Conservation (phyloP, 2,797 vertebrate genomes). For the Melanotaenia parkinsoni region DNA sequence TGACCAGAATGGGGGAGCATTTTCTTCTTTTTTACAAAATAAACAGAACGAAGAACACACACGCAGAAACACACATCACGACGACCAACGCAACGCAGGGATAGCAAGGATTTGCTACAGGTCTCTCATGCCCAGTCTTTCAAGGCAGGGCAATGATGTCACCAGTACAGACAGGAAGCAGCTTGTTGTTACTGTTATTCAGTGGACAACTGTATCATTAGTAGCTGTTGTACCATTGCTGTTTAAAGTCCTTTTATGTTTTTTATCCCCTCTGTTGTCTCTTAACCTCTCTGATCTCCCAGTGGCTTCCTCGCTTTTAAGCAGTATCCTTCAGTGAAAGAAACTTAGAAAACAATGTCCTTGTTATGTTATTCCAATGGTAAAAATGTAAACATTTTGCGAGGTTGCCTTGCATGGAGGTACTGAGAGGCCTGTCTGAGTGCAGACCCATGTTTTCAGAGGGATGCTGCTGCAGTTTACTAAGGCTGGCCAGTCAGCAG, state of each 20-base stretch:
- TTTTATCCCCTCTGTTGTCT: conserved; percentile 42
- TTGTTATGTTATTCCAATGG: conserved; percentile 86
- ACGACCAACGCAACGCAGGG: conserved; percentile 80
- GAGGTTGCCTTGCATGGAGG: conserved; percentile 97
- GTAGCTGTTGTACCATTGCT: conserved; percentile 86
- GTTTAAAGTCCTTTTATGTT: conserved; percentile 81
- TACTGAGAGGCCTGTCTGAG: conserved; percentile 83
- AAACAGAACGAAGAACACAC: conserved; percentile 72
- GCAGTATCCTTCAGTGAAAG: conserved; percentile 78
- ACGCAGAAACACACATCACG: conserved; percentile 76
- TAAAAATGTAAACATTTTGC: conserved; percentile 99
- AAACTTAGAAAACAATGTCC: conserved; percentile 68
- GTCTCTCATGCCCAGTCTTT: conserved; percentile 65
- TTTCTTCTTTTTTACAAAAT: conserved; percentile 67
- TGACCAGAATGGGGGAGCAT: conserved; percentile 57
- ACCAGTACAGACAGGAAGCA: conserved; percentile 77
- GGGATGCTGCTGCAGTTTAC: conserved; percentile 63
- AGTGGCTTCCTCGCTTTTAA: conserved; percentile 64
- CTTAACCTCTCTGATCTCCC: conserved; percentile 40
- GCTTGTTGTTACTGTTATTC: conserved; percentile 69
- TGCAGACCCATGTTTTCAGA: conserved; percentile 57
- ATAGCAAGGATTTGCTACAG: conserved; percentile 80
- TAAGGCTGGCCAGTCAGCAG: conserved; percentile 68
- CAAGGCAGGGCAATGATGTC: conserved; percentile 59
- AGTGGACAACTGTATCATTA: conserved; percentile 78